Conservation (phyloP, 2,888 invertebrate species). For the Spicauda simplicius region DNA sequence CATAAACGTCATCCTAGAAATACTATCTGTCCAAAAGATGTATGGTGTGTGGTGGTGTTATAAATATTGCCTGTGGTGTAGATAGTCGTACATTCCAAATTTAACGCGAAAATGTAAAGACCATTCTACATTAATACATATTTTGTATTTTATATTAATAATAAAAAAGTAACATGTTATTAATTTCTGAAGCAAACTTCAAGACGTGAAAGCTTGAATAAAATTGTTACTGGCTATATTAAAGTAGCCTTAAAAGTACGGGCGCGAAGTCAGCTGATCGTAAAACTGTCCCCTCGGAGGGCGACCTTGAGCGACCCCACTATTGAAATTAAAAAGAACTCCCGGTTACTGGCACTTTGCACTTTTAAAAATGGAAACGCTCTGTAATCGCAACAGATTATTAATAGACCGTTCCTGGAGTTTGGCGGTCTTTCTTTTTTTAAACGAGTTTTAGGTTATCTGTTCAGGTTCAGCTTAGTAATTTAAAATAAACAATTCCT, state of each 20-base stretch:
- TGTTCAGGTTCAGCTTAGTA: neutral
- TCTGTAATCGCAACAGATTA: constrained; percentile 38
- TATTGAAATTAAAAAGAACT: constrained; percentile 82
- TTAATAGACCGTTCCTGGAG: constrained; percentile 32
- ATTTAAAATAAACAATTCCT: too few relatives aligned
- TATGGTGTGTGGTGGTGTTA: too few relatives aligned
- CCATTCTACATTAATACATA: too few relatives aligned
- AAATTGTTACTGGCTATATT: constrained; percentile 29
- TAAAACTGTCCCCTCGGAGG: constrained; percentile 77
- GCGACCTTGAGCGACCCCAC: constrained; percentile 82
- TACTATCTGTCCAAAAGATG: too few relatives aligned
- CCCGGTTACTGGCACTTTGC: constrained; percentile 81
- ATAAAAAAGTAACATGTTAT: too few relatives aligned
- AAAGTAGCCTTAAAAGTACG: constrained; percentile 37
- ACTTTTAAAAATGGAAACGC: constrained; percentile 75
- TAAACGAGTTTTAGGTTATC: neutral
- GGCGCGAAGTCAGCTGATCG: constrained; percentile 73
- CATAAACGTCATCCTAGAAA: too few relatives aligned
- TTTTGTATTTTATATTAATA: too few relatives aligned
- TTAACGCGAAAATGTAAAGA: too few relatives aligned
- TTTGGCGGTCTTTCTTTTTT: constrained; percentile 22
- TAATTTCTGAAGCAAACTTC: too few relatives aligned
- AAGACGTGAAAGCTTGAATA: neutral
- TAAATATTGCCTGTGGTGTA: too few relatives aligned
- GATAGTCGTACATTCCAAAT: too few relatives aligned